phyloP scores from a whole-genome alignment of 2,888 invertebrate species.

The Cremastinae sp. region DNA sequence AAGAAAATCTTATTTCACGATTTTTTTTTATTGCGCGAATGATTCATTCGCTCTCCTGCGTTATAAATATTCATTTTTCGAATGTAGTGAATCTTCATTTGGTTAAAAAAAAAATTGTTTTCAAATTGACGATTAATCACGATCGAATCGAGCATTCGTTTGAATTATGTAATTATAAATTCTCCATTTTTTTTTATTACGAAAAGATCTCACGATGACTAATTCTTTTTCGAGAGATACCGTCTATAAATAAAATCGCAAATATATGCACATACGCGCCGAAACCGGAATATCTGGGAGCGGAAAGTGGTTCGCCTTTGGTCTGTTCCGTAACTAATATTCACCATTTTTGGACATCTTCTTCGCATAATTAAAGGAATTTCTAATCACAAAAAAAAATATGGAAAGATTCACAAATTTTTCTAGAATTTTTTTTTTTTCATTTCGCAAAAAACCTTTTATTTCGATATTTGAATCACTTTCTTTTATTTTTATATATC shows the following conservation, averaged over 20 bases:
- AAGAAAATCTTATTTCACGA: constrained; percentile 5
- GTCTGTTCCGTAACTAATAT: constrained; percentile 77
- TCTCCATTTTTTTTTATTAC: constrained; percentile 29
- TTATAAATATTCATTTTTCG: no score
- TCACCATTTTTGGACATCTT: constrained; percentile 71
- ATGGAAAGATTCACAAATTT: no score
- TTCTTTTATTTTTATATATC: no score
- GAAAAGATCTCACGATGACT: constrained; percentile 64
- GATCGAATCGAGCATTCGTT: neutral
- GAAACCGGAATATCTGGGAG: constrained; percentile 75
- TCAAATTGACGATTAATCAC: neutral
- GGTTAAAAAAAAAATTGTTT: no score
- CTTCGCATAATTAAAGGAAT: no score
- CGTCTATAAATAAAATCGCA: constrained; percentile 75
- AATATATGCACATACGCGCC: constrained; percentile 13
- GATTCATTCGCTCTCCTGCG: neutral
- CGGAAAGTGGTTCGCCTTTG: constrained; percentile 79
- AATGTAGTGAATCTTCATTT: no score
- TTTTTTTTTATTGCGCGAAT: neutral
- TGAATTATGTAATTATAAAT: neutral
- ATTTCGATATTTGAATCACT: no score
- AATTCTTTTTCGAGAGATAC: constrained; percentile 72
- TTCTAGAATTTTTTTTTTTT: no score
- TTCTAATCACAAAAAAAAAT: no score
- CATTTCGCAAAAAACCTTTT: no score